Base-by-base conservation (phyloP, 2,888 invertebrate genomes). In the Iphiclides podalirius region DNA sequence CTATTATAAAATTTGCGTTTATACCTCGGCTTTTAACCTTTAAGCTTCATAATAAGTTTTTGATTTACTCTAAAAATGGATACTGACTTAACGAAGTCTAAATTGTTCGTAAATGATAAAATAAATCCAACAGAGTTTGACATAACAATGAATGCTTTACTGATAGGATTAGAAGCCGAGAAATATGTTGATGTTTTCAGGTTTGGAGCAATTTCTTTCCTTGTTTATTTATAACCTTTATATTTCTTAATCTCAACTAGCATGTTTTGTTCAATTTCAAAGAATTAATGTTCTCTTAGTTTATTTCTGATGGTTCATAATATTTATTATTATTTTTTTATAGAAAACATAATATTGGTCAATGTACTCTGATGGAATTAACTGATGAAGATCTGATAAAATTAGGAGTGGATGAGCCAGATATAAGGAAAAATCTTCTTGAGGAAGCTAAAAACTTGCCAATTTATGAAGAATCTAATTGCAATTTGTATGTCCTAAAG, bases 331-430 rank as follows among this genome's bases (percentile, higher is more conserved):
- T n/a, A n/a, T n/a, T 20, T 20, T 20, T 3, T 20, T 20, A 6
- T 58, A 89, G 88, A 55, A 76, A 78, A 61, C 66, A 75, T 33
- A 80, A 87, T 54, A 85, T 89, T 61, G 84, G 86, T 1, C 85
- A 87, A 59, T 72, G 71, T 45, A 84, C 84, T 31, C 62, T 89
- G 36, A 64, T 78, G 47, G 83, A 86, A 64, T 61, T 89, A 49
- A 69, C 75, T 28, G 79, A 88, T 47, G 85, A 83, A 62, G 89
- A 89, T 63, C 68, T 89, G 14, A 57, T 68, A 6, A 80, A 74
- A 57, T 63, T 89, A 45, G 89, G 88, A 47, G 69, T 89, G 31
- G 79, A 81, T 57, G 75, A 85, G 61, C 55, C 62, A 36, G 56
- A 66, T 34, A 67, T 85, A 26, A 73, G 89, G 62, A 59, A 58